Evolutionary conservation across 2,797 vertebrate genomes (phyloP).

Genomic region (Odontamblyopus lacepedii): DNA sequence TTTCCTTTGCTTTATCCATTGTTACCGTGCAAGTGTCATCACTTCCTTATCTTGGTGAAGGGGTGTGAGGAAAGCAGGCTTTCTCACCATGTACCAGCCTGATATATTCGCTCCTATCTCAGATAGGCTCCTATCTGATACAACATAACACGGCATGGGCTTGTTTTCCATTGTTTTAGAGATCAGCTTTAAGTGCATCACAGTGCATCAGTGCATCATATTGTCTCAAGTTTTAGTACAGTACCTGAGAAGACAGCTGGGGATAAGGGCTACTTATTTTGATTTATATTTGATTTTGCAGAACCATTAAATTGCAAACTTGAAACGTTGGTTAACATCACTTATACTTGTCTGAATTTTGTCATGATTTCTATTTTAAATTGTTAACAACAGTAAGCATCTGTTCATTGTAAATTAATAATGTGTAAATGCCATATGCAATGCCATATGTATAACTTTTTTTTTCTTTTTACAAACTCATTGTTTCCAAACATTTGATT

Average conservation of each 20-base stretch:
- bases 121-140: constrained; percentile 52
- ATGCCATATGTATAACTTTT: too few species aligned
- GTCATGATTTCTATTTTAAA: too few species aligned
- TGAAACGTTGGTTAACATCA: not conserved
- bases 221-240: not conserved
- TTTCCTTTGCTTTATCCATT: constrained; percentile 64
- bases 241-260: not conserved
- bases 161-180: constrained; percentile 25
- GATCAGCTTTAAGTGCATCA: constrained; percentile 33
- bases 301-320: not conserved
- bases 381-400: too few species aligned
- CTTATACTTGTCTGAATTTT: too few species aligned
- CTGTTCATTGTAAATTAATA: too few species aligned
- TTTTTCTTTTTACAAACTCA: constrained; percentile 10
- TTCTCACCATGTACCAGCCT: constrained; percentile 44
- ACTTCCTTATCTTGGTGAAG: constrained; percentile 60
- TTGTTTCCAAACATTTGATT: too few species aligned
- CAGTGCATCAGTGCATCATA: constrained; percentile 3
- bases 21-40: constrained; percentile 61
- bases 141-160: constrained; percentile 17
- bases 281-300: not conserved
- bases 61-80: constrained; percentile 37
- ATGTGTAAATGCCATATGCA: too few species aligned
- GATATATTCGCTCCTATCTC: constrained; percentile 49
- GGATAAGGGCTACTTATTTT: not conserved